Percentiles rank a stretch among this genome's conserved stretches.
Evolutionary conservation across 2,113 vertebrate genomes (phyloP).

Genomic region (human): GRCh38 chr4:152940501-152941000

Average conservation of each 20-base stretch:
- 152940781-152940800: conserved; percentile 61
- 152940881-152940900: conserved; percentile 54
- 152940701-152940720: not conserved
- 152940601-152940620: not conserved
- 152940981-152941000: conserved; percentile 43
- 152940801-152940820: conserved; percentile 73
- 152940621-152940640: not conserved
- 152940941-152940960: conserved; percentile 67
- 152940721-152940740: conserved; percentile 54
- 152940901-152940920: conserved; percentile 69
- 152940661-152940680: conserved; percentile 15
- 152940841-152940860: conserved; percentile 77
- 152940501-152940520: not conserved
- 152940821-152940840: conserved; percentile 62
- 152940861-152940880: conserved; percentile 74
- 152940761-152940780: conserved; percentile 45
- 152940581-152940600: not conserved
- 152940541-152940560: not conserved
- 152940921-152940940: conserved; percentile 69
- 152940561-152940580: not conserved
- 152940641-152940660: conserved; percentile 18
- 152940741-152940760: conserved; percentile 16
- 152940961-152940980: conserved; percentile 45
- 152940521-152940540: not conserved
- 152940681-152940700: not conserved